Evolutionary conservation across 1,140 invertebrate genomes (phyloP), one percentile per base, ranked within the genome.

Genomic region (Trachelipus rathkii): DNA sequence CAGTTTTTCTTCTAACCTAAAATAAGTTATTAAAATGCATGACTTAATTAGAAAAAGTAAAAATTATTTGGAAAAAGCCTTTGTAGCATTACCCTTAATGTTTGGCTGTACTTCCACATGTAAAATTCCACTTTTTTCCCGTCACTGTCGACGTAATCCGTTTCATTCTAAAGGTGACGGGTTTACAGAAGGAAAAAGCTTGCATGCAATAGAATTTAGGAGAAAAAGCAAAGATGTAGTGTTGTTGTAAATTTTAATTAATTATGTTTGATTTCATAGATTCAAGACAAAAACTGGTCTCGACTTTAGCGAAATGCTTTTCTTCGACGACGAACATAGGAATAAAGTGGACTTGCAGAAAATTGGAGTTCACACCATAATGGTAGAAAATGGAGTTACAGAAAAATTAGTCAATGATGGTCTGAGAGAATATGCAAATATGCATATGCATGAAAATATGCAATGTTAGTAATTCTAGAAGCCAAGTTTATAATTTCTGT

Each of bases 281-380:
- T 88, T 92, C 78, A 86, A 89, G 77, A 83, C 86, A 76, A 78
- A 84, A 24, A 89, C 88, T 78, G 87, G 87, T 19, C 72, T 88
- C 45, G 82, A 86, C 0, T 91, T 87, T 82, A 85, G 87, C 69
- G 89, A 92, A 45, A 93, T 93, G 90, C 81, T 91, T 60, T 91
- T 91, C 82, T 91, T 91, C 84, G 90, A 91, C 81, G 90, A 91
- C 84, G 90, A 91, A 82, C 50, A 84, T 3, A 82, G 89, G 75
- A 91, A 91, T 84, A 90, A 90, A 70, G 73, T 70, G 11, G 89
- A 90, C 82, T 77, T 91, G 19, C 84, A 83, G 53, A 83, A 84
- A 79, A 78, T 89, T 73, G 90, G 89, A 66, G 89, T 90, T 2
- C 82, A 85, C 10, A 89, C 87, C 46, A 84, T 90, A 76, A 83